phyloP scores from a whole-genome alignment of 2,113 vertebrate species.

The Beaufortia kweichowensis region DNA sequence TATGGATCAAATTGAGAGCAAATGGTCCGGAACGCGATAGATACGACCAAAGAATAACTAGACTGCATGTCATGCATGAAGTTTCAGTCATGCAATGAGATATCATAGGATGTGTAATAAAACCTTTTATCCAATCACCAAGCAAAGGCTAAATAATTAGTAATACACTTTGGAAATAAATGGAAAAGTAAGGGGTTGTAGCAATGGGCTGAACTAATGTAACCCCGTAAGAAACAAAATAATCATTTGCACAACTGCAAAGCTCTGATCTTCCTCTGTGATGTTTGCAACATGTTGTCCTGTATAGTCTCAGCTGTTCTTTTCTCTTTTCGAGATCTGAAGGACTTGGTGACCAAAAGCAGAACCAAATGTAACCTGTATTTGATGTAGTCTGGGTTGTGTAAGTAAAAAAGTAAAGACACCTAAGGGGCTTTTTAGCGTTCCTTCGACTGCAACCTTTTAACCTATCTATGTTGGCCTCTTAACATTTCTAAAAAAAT shows the following conservation, averaged over 20 bases:
- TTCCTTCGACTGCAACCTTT: no score
- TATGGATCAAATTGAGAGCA: constrained; percentile 25
- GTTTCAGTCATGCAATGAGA: constrained; percentile 37
- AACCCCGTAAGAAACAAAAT: not conserved
- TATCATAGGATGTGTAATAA: constrained; percentile 18
- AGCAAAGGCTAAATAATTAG: constrained; percentile 1
- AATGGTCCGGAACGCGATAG: constrained; percentile 24
- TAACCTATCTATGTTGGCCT: no score
- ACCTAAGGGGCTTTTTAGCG: no score
- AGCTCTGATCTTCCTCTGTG: not conserved
- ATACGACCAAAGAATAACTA: constrained; percentile 38
- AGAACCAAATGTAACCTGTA: not conserved
- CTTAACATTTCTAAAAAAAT: no score
- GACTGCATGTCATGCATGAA: constrained; percentile 33
- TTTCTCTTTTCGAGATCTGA: constrained; percentile 6
- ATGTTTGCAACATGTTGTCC: constrained; percentile 1
- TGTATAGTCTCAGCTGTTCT: not conserved
- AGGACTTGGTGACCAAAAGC: not conserved
- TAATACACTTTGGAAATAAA: not conserved
- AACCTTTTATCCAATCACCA: constrained; percentile 21
- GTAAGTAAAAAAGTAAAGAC: no score
- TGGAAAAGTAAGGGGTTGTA: not conserved
- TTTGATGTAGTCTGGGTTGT: not conserved
- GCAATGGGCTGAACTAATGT: not conserved
- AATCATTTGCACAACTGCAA: not conserved